Base-by-base conservation (phyloP, 2,888 invertebrate genomes). In the Lepidocyrtinus sp. region DNA sequence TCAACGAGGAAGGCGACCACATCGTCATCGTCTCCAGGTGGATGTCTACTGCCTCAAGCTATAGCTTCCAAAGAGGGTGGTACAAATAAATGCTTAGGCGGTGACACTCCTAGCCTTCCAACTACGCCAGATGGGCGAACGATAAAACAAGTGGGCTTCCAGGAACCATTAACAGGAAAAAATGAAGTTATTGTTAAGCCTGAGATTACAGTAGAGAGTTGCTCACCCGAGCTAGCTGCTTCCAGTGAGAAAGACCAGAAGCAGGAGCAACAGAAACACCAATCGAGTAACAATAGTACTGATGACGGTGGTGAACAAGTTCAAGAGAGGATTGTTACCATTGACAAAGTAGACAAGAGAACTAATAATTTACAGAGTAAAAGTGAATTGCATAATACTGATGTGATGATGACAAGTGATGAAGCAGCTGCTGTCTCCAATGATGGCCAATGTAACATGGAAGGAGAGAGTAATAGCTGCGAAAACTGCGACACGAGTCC, bases 181-280 rank as follows among this genome's bases (percentile, higher is more conserved):
- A 82, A 59, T 75, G 82, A 83, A 75, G 65, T 85, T 50, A 74
- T 82, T 22, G 82, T 82, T n/a, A 80, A 83, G 55, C 86, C 86
- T 62, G 86, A 87, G 81, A 87, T 87, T 78, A 85, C 82, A 61
- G 86, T 87, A 59, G 86, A 86, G 65, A 78, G 83, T 65, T 86
- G 86, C 80, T 85, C 86, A 25, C 86, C 85, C 7, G 85, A 86
- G 72, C 84, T 85, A 55, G 78, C 77, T 59, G 63, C 70, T 71
- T 21, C 72, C 45, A 64, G 36, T 36, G 77, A 74, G 19, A 76
- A 69, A 71, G 62, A 70, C 27, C 61, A 67, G 62, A 64, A 61
- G 36, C 50, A 1, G 50, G 27, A 19, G 64, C 21, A 71, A 62
- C 63, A 59, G 50, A 69, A 55, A 22, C 45, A 27, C 2, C 61